These are phyloP conservation scores for Trichogramma dendrolimi DNA, from an alignment of 2,888 invertebrate genomes.

Conservation along the genomic window DNA sequence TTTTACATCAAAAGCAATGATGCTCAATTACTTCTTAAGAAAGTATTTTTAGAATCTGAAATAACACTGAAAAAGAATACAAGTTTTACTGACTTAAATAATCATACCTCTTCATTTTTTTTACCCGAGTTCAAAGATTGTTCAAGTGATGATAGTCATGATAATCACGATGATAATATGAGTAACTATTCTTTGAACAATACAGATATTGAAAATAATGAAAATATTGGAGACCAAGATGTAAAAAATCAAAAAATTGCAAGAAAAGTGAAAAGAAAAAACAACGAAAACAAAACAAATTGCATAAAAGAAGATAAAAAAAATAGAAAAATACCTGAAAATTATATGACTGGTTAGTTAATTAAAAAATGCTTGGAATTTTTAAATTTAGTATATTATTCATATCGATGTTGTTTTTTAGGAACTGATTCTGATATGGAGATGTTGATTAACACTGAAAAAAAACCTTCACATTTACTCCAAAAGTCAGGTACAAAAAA, in stretches of 20 bases:
- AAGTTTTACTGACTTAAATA: background rate
- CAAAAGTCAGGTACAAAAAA: constrained; percentile 37
- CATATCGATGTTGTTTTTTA: constrained; percentile 23
- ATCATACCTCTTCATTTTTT: background rate
- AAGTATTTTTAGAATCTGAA: constrained; percentile 15
- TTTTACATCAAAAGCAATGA: constrained; percentile 51
- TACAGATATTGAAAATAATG: background rate
- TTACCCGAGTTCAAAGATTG: background rate
- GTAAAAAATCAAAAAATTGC: background rate
- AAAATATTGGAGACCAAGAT: background rate
- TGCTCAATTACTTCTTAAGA: constrained; percentile 47
- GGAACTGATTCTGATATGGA: constrained; percentile 49
- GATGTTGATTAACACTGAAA: constrained; percentile 38
- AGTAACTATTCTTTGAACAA: background rate
- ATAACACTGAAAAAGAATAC: constrained; percentile 15
- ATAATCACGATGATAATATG: no score
- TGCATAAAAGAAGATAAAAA: constrained; percentile 34
- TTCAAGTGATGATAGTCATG: background rate
- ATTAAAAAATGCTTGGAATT: constrained; percentile 2
- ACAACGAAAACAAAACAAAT: constrained; percentile 36
- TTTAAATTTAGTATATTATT: background rate
- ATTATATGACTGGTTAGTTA: constrained; percentile 47
- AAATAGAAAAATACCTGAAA: constrained; percentile 44
- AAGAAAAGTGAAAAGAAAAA: background rate
- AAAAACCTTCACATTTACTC: constrained; percentile 12